Percentiles rank a stretch among this genome's conserved stretches.
Conservation (phyloP, 2,113 vertebrate genomes). For the Castor canadensis region DNA sequence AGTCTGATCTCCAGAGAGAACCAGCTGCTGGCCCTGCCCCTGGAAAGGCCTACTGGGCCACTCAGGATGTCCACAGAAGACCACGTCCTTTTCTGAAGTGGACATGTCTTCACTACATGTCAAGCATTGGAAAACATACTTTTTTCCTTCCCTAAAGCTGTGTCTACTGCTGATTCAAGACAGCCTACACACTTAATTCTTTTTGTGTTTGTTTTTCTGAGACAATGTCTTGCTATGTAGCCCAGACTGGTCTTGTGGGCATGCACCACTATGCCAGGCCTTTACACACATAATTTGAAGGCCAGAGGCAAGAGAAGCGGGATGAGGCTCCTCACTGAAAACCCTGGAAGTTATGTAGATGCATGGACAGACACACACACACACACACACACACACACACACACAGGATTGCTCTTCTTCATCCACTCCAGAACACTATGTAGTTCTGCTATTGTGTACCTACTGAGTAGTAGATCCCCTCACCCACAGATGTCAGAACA, state of each 20-base stretch:
- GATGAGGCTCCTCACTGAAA: background rate
- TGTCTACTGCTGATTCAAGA: background rate
- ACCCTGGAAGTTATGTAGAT: background rate
- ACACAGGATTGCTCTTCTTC: background rate
- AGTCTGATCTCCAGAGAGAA: slow-evolving; percentile 76
- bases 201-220: too few relatives aligned
- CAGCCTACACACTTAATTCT: background rate
- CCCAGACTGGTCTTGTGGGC: too few relatives aligned
- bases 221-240: too few relatives aligned
- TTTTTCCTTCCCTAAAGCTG: background rate
- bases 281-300: background rate
- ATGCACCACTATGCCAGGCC: background rate
- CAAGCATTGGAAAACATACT: background rate
- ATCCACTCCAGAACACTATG: background rate
- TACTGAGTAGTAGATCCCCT: background rate
- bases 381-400: background rate
- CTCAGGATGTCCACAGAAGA: slow-evolving; percentile 60
- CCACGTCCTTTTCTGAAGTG: slow-evolving; percentile 49
- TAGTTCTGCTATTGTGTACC: too few relatives aligned
- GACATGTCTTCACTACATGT: background rate
- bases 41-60: slow-evolving; percentile 60
- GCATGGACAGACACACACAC: background rate
- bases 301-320: background rate
- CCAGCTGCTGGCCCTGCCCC: slow-evolving; percentile 75
- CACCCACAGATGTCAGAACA: background rate